phyloP scores from a whole-genome alignment of 2,888 invertebrate genomes.

The Pilophorus perplexus region DNA sequence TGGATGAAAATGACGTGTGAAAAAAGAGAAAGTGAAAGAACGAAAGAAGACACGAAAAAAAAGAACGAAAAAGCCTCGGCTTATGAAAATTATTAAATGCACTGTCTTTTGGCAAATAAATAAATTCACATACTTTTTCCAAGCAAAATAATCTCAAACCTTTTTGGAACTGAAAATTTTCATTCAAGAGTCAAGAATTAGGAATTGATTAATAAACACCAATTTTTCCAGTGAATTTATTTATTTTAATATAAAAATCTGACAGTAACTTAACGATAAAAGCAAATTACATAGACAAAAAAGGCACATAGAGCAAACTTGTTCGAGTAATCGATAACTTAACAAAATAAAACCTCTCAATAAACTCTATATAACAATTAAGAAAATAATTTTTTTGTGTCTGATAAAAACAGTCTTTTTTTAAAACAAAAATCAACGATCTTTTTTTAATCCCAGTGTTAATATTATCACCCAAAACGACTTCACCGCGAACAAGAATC shows the following conservation, averaged over 20 bases:
- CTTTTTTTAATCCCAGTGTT: too few relatives aligned
- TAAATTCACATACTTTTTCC: slow-evolving; percentile 11
- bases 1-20: too few relatives aligned
- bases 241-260: slow-evolving; percentile 28
- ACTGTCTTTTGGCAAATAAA: slow-evolving; percentile 6
- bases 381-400: neutral
- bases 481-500: too few relatives aligned
- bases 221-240: slow-evolving; percentile 23
- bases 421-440: too few relatives aligned
- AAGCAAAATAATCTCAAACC: neutral
- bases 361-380: slow-evolving; percentile 4
- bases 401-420: slow-evolving; percentile 9
- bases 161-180: neutral
- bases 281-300: slow-evolving; percentile 1
- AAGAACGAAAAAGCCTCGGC: neutral
- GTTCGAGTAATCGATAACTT: neutral
- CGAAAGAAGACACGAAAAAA: neutral
- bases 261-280: slow-evolving; percentile 20
- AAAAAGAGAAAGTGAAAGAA: neutral
- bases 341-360: slow-evolving; percentile 12
- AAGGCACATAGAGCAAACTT: slow-evolving; percentile 7
- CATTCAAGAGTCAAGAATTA: neutral
- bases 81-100: neutral
- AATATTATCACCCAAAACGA: too few relatives aligned
- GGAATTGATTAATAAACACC: slow-evolving; percentile 31